Evolutionary conservation across 2,113 vertebrate genomes (phyloP).

Genomic region (Lota lota): DNA sequence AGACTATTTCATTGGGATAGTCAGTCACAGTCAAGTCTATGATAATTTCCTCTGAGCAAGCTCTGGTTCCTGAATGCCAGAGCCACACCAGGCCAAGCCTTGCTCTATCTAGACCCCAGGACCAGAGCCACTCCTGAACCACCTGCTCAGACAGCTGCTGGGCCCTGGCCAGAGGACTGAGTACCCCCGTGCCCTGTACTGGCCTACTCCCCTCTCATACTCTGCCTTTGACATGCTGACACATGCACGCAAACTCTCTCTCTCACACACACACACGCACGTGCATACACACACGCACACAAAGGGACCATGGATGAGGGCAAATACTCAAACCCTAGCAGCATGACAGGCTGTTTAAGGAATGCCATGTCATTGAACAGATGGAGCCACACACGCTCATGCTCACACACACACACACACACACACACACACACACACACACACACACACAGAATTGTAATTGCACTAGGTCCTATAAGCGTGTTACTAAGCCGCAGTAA

Average conservation of each 20-base stretch:
- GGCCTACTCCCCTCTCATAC: constrained; percentile 16
- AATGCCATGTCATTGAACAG: constrained; percentile 64
- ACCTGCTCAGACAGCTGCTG: constrained; percentile 15
- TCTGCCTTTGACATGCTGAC: constrained; percentile 26
- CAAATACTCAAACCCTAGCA: constrained; percentile 36
- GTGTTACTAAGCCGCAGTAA: too few relatives aligned
- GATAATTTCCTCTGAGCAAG: too few relatives aligned
- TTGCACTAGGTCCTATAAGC: too few relatives aligned
- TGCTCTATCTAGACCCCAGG: neutral
- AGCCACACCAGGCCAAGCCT: neutral
- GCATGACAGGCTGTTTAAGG: constrained; percentile 54
- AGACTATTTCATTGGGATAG: neutral
- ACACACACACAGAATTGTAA: too few relatives aligned
- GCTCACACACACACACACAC: constrained; percentile 17
- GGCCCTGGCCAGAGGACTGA: neutral
- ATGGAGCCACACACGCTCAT: constrained; percentile 56
- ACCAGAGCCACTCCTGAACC: neutral
- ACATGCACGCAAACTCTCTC: neutral
- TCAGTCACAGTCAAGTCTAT: neutral
- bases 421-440: too few relatives aligned
- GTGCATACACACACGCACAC: neutral
- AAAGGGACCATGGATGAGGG: constrained; percentile 23
- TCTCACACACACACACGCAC: neutral
- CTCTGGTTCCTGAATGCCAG: neutral
- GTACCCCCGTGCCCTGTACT: constrained; percentile 9